Percentiles rank a stretch among this genome's conserved stretches.
Conservation (phyloP, 92 coral and sea anemone genomes). For the Blastomussa wellsi region DNA sequence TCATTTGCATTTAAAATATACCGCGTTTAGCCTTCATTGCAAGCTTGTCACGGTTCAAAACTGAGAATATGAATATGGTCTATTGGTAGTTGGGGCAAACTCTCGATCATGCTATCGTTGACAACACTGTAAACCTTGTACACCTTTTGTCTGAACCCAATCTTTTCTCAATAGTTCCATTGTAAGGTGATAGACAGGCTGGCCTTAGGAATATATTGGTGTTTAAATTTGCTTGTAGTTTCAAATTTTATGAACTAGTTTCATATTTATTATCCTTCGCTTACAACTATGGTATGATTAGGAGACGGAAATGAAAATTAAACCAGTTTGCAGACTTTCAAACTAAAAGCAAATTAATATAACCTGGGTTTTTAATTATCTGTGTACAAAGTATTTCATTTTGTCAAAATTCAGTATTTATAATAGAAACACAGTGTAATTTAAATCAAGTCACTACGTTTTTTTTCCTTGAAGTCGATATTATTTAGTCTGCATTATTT, state of each 20-base stretch:
- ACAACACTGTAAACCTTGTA: background rate
- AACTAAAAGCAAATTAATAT: background rate
- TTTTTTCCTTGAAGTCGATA: background rate
- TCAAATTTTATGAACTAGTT: background rate
- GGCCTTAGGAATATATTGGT: background rate
- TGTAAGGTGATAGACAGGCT: background rate
- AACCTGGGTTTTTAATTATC: conserved; percentile 2
- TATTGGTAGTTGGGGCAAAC: background rate
- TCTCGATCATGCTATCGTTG: background rate
- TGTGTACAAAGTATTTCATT: conserved; percentile 24
- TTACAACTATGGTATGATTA: background rate
- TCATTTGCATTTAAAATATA: too few species aligned
- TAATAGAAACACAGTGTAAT: conserved; percentile 9
- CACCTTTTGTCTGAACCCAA: background rate
- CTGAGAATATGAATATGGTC: too few species aligned
- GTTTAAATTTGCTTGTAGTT: background rate
- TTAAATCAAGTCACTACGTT: background rate
- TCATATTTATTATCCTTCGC: background rate
- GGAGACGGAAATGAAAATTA: background rate
- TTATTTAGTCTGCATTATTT: background rate
- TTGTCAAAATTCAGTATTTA: conserved; percentile 10
- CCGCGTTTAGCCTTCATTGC: too few species aligned
- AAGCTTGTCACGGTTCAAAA: too few species aligned
- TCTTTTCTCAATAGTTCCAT: background rate
- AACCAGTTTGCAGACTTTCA: background rate